Percentiles rank a stretch among this genome's conserved stretches.
phyloP scores from a whole-genome alignment of 1,140 invertebrate species.

The Aphidius gifuensis region DNA sequence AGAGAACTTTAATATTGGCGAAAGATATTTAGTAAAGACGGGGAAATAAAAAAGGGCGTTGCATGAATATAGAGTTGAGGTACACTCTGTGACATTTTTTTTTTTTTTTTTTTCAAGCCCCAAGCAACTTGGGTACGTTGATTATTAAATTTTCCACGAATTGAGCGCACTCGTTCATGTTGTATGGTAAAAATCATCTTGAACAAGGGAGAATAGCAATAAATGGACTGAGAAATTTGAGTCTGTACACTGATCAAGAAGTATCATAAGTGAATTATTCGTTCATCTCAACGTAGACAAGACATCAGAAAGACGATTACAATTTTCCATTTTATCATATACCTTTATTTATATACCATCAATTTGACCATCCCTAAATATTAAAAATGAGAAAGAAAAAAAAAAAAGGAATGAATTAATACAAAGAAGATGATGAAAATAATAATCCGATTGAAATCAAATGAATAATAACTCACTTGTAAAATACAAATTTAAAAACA shows the following conservation, averaged over 20 bases:
- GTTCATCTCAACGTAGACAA: background rate
- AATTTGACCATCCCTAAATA: too few relatives aligned
- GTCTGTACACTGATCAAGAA: slow-evolving; percentile 5
- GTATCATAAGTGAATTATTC: slow-evolving; percentile 17
- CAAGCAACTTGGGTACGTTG: slow-evolving; percentile 14
- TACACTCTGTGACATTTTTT: slow-evolving; percentile 15
- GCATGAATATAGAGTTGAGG: background rate
- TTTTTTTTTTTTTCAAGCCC: background rate
- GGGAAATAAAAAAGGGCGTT: background rate
- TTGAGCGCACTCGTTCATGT: slow-evolving; percentile 8
- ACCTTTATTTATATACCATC: too few relatives aligned
- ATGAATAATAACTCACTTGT: too few relatives aligned
- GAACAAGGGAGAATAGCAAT: background rate
- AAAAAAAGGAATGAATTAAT: too few relatives aligned
- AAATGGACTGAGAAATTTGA: background rate
- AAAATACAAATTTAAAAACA: too few relatives aligned
- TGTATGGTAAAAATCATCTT: slow-evolving; percentile 7
- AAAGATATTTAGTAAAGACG: background rate
- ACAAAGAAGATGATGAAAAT: too few relatives aligned
- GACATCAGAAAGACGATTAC: slow-evolving; percentile 15
- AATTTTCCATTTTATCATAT: slow-evolving; percentile 6
- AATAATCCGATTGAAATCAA: too few relatives aligned
- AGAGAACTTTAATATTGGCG: slow-evolving; percentile 45
- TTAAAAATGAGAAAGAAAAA: too few relatives aligned
- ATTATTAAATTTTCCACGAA: slow-evolving; percentile 34